A percentile compares a stretch with the other conserved stretches of the same genome.
Conservation (phyloP, 1,140 invertebrate species). For the Trichonephila clavata region DNA sequence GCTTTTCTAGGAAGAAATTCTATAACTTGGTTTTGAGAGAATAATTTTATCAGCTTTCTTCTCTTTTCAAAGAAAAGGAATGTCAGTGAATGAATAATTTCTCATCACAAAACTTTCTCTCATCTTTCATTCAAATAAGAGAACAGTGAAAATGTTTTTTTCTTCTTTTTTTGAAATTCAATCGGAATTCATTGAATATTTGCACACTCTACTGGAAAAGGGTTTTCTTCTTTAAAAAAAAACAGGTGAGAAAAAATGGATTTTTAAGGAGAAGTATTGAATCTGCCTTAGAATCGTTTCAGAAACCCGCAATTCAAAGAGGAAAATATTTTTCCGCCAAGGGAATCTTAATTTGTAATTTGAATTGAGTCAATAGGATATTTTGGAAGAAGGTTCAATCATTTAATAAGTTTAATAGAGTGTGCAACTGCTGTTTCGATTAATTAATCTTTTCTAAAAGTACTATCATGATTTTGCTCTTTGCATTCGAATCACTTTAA, state of each 20-base stretch:
- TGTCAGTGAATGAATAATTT: not conserved
- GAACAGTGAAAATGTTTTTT: not conserved
- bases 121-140: constrained; percentile 23
- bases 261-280: no score
- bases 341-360: no score
- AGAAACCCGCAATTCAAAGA: no score
- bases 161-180: not conserved
- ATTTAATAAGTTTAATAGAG: no score
- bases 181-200: not conserved
- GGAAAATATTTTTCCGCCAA: no score
- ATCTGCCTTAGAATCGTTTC: no score
- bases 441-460: no score
- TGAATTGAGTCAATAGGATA: no score
- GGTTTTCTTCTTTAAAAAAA: not conserved
- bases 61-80: not conserved
- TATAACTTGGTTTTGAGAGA: not conserved
- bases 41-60: constrained; percentile 12
- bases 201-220: not conserved
- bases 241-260: not conserved
- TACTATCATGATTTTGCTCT: no score
- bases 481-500: no score
- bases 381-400: no score
- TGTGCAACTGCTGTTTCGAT: no score
- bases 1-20: not conserved
- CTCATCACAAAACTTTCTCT: not conserved